A percentile compares a stretch with the other conserved stretches of the same genome.
Evolutionary conservation across 2,113 vertebrate species (phyloP).

Genomic region (Nestor notabilis): DNA sequence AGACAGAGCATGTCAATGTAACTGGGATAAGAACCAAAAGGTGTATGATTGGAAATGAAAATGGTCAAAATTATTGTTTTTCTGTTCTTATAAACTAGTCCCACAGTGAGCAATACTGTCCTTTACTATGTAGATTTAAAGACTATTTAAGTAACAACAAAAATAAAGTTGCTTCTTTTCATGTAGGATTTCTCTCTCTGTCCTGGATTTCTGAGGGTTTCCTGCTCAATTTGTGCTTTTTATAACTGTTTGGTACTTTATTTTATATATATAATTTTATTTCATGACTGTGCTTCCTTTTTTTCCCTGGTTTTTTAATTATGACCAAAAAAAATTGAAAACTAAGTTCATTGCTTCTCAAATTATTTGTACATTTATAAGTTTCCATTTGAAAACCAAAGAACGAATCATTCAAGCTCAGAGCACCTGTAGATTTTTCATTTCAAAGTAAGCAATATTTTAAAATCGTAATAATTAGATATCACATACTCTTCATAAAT

Average conservation of each 20-base stretch:
- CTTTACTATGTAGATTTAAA: background rate
- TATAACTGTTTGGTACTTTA: background rate
- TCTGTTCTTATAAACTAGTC: background rate
- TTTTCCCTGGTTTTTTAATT: background rate
- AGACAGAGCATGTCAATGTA: background rate
- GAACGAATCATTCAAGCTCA: background rate
- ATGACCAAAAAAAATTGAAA: background rate
- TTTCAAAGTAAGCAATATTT: background rate
- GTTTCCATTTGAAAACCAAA: background rate
- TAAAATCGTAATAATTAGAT: background rate
- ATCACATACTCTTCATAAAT: background rate
- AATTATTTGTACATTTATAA: background rate
- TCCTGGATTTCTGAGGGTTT: background rate
- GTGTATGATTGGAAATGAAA: background rate
- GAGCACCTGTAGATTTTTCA: background rate
- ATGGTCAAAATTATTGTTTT: slow-evolving; percentile 23
- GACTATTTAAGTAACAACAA: background rate
- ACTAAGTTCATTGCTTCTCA: background rate
- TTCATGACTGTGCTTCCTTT: background rate
- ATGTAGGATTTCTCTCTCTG: background rate
- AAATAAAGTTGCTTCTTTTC: background rate
- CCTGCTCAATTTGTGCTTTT: background rate
- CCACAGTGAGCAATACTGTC: background rate
- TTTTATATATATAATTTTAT: background rate
- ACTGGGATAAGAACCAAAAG: background rate